These are phyloP conservation scores for Agonum fuliginosum DNA, from an alignment of 2,888 invertebrate species.

Conservation along the genomic window DNA sequence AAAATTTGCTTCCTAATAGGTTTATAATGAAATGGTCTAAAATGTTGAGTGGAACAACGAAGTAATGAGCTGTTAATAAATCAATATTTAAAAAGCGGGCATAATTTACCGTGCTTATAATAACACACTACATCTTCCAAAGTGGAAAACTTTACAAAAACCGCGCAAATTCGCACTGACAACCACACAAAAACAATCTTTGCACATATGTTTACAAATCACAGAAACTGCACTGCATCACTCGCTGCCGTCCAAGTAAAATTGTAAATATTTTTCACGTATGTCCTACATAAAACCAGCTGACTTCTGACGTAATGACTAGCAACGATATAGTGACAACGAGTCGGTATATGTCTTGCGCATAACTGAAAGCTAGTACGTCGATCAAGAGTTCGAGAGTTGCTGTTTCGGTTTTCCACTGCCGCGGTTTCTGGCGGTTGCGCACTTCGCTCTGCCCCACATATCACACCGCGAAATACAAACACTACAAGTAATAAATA, in stretches of 20 bases:
- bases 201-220: slow-evolving; percentile 43
- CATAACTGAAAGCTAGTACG: slow-evolving; percentile 51
- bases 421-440: slow-evolving; percentile 12
- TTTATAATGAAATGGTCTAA: slow-evolving; percentile 4
- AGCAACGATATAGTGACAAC: slow-evolving; percentile 28
- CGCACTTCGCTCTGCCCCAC: slow-evolving; percentile 32
- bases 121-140: too few relatives aligned
- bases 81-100: slow-evolving; percentile 5
- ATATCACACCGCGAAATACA: slow-evolving; percentile 38
- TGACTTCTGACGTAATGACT: slow-evolving; percentile 54
- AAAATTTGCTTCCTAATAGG: slow-evolving; percentile 19
- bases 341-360: slow-evolving; percentile 43
- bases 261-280: slow-evolving; percentile 43
- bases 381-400: slow-evolving; percentile 36
- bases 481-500: too few relatives aligned
- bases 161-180: not conserved
- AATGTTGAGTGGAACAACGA: too few relatives aligned
- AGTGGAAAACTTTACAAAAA: not conserved
- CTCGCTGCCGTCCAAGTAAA: not conserved
- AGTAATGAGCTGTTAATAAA: slow-evolving; percentile 33
- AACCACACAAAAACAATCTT: not conserved
- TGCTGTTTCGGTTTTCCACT: not conserved
- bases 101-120: not conserved
- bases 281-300: slow-evolving; percentile 51
- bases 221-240: slow-evolving; percentile 15